phyloP scores from a whole-genome alignment of 2,113 vertebrate genomes.

The Thamnophis sirtalis region DNA sequence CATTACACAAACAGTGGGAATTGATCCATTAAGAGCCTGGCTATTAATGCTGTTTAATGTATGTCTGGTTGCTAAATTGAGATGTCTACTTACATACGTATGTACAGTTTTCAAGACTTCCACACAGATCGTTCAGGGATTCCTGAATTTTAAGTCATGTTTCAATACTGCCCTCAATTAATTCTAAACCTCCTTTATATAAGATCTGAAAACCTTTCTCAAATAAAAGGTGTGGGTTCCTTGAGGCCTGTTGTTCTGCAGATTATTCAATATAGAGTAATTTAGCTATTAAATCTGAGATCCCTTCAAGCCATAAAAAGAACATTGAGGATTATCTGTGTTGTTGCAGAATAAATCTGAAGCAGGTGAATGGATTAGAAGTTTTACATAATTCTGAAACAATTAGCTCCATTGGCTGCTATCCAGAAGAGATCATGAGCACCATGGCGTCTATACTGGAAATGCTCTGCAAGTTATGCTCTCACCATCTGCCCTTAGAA shows the following conservation, averaged over 20 bases:
- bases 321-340: not conserved
- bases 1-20: conserved; percentile 90
- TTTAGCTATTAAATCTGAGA: conserved; percentile 50
- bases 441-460: not conserved
- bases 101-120: conserved; percentile 70
- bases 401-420: not conserved
- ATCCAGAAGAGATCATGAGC: not conserved
- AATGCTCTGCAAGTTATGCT: not conserved
- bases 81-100: conserved; percentile 78
- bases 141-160: conserved; percentile 71
- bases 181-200: conserved; percentile 12
- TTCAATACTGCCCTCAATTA: conserved; percentile 75
- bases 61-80: conserved; percentile 86
- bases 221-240: not conserved
- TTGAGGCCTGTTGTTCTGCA: conserved; percentile 15
- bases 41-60: conserved; percentile 93
- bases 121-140: conserved; percentile 69
- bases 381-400: not conserved
- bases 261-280: conserved; percentile 53
- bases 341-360: not conserved
- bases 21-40: conserved; percentile 89
- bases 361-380: not conserved
- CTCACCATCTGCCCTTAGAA: not conserved
- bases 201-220: conserved; percentile 4
- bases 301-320: conserved; percentile 30